Evolutionary conservation across 2,113 vertebrate genomes (phyloP).

Genomic region (Catagonus wagneri): DNA sequence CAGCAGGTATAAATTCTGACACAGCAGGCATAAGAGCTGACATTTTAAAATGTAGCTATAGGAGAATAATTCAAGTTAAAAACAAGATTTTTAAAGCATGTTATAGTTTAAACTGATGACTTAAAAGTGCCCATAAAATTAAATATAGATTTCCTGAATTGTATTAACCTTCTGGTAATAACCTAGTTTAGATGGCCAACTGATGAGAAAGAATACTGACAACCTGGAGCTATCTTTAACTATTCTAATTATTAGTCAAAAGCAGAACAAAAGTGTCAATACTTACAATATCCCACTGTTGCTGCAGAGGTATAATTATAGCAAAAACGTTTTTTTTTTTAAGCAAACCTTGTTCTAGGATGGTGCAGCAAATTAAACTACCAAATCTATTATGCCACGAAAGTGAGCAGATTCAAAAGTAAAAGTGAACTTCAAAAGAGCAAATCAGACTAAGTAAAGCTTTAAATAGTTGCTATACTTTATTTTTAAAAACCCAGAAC

Average conservation of each 20-base stretch:
- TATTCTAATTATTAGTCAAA: slow-evolving; percentile 52
- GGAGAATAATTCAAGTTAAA: slow-evolving; percentile 62
- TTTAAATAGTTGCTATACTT: slow-evolving; percentile 41
- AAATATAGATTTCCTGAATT: slow-evolving; percentile 56
- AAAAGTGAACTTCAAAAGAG: slow-evolving; percentile 40
- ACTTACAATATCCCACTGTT: not conserved
- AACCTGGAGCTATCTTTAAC: not conserved
- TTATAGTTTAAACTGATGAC: slow-evolving; percentile 42
- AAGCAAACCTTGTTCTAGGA: slow-evolving; percentile 22
- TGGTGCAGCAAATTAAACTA: not conserved
- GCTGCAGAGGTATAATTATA: slow-evolving; percentile 11
- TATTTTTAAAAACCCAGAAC: not conserved
- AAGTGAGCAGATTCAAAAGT: not conserved
- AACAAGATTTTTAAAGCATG: slow-evolving; percentile 42
- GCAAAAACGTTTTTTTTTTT: not conserved
- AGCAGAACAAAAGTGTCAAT: slow-evolving; percentile 30
- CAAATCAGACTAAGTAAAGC: not conserved
- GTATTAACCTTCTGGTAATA: slow-evolving; percentile 54
- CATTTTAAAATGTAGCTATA: slow-evolving; percentile 66
- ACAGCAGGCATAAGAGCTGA: slow-evolving; percentile 34
- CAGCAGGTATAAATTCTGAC: slow-evolving; percentile 23
- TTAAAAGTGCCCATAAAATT: slow-evolving; percentile 57
- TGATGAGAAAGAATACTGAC: slow-evolving; percentile 52
- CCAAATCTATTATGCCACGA: not conserved
- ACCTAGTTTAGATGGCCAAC: slow-evolving; percentile 51